These are phyloP conservation scores for Heliconius hermathena DNA, from an alignment of 1,140 invertebrate species.

Conservation along the genomic window DNA sequence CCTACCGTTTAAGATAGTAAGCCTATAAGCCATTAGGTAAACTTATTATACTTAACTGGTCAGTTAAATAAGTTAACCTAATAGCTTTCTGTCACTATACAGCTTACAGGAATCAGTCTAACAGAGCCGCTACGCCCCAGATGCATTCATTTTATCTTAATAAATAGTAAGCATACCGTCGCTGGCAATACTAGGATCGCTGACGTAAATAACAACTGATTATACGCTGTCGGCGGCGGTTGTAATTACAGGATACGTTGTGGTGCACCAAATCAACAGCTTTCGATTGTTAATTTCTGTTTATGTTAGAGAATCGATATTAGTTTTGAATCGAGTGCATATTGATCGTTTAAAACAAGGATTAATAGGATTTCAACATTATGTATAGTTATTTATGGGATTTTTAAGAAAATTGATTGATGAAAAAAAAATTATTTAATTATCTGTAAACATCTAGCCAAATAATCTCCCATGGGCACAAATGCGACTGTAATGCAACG, in stretches of 20 bases:
- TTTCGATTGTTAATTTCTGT: neutral
- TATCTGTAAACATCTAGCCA: too few species aligned
- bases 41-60: conserved; percentile 1
- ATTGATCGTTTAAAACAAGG: too few species aligned
- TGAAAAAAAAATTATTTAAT: too few species aligned
- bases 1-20: neutral
- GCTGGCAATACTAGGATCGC: conserved; percentile 23
- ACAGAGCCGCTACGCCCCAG: conserved; percentile 41
- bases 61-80: neutral
- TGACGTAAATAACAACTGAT: conserved; percentile 21
- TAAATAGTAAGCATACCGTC: conserved; percentile 21
- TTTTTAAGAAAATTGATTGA: too few species aligned
- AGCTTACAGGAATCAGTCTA: conserved; percentile 24
- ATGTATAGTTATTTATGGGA: too few species aligned
- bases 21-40: neutral
- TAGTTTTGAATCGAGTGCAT: too few species aligned
- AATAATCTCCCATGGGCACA: too few species aligned
- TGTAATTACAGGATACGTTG: conserved; percentile 9
- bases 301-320: conserved; percentile 3
- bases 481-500: too few species aligned
- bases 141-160: conserved; percentile 44
- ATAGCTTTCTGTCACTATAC: conserved; percentile 17
- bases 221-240: neutral
- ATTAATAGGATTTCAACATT: too few species aligned
- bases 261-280: neutral